A percentile compares a stretch with the other conserved stretches of the same genome.
These are phyloP conservation scores for Ladona fulva DNA, from an alignment of 1,140 invertebrate species.

Conservation along the genomic window DNA sequence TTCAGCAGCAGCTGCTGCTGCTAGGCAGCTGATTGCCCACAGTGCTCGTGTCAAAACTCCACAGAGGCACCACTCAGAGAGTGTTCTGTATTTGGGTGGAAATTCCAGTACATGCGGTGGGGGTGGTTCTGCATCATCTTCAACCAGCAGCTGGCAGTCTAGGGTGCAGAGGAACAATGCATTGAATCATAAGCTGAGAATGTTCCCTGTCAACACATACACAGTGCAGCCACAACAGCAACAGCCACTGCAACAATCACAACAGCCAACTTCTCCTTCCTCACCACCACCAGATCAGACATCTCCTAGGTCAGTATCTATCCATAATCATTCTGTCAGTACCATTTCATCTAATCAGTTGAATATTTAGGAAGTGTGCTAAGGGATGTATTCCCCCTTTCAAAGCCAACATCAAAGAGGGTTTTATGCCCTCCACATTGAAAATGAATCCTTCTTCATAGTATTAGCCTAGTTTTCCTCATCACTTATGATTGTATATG, in stretches of 20 bases:
- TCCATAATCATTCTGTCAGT: too few species aligned
- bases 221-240: slow-evolving; percentile 39
- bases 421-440: too few species aligned
- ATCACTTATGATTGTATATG: too few species aligned
- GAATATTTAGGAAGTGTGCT: too few species aligned
- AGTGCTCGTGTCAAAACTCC: slow-evolving; percentile 70
- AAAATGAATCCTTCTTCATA: too few species aligned
- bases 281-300: slow-evolving; percentile 22
- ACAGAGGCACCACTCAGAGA: slow-evolving; percentile 70
- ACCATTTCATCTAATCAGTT: too few species aligned
- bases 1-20: slow-evolving; percentile 27
- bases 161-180: slow-evolving; percentile 35
- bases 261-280: slow-evolving; percentile 19
- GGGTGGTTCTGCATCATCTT: neutral
- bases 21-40: slow-evolving; percentile 61
- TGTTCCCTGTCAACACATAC: slow-evolving; percentile 51
- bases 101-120: neutral
- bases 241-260: slow-evolving; percentile 16
- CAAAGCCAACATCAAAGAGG: too few species aligned
- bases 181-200: slow-evolving; percentile 34
- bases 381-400: too few species aligned
- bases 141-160: slow-evolving; percentile 22
- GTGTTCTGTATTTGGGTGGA: slow-evolving; percentile 56
- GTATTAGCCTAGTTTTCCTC: too few species aligned
- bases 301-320: neutral